Base-by-base conservation (phyloP, 2,113 vertebrate genomes). In the Oncorhynchus kisutch region DNA sequence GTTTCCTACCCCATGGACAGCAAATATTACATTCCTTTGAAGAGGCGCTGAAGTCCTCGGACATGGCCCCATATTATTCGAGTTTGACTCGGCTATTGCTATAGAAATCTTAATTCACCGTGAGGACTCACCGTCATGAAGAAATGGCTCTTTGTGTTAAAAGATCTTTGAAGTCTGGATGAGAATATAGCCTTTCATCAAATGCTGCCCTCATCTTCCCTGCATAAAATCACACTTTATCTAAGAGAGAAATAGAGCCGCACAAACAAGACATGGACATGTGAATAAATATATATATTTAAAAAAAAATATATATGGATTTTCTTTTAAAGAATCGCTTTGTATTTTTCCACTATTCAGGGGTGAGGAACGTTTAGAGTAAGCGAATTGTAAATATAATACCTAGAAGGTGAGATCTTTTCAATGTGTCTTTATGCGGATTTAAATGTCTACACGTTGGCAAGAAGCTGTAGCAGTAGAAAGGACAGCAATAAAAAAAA, bases 91-190 rank as follows among this genome's bases (percentile, higher is more conserved):
- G 95, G 94, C 95, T 94, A 96, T 96, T 96, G 95, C 96, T 94
- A 95, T 98, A 96, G 96, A 98, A 98, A 96, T 96, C 94, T 95
- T 98, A 99, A 99, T 97, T 97, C 95, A 97, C 96, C 98, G 94
- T 99, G 97, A 99, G 97, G 97, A 98, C 98, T 95, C 96, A 96
- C 95, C 95, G 96, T 96, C 94, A 95, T 94, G 95, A 95, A 96
- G 94, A 96, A 98, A 96, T 95, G 93, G 92, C 91, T 95, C 96
- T 96, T 99, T 99, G 96, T 98, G 90, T 78, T 62, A 88, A 93
- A 88, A 79, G 85, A 90, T 90, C 97, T 99, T 99, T 99, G 98
- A 99, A 96, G 98, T 98, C 92, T 94, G 94, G 93, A 94, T 94
- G 92, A 90, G 92, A 93, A 96, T 95, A 96, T 94, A 88, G 91